Conservation (phyloP, 2,888 invertebrate species). For the Caenorhabditis sp. region DNA sequence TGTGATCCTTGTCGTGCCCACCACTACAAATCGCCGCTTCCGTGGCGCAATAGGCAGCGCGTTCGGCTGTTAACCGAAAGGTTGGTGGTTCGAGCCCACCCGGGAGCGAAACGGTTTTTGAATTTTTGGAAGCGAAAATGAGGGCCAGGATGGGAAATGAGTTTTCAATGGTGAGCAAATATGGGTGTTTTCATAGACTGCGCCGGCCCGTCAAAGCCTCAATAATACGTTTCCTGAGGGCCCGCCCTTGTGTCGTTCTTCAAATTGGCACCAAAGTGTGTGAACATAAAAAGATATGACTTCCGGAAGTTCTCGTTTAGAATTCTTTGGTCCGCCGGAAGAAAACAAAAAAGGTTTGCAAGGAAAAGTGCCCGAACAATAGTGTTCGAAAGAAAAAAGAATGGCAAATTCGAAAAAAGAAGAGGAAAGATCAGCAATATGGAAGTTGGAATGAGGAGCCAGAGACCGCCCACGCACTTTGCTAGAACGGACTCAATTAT, state of each 20-base stretch:
- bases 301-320: constrained; percentile 6
- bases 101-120: constrained; percentile 60
- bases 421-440: neutral
- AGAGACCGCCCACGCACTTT: neutral
- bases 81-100: constrained; percentile 78
- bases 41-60: constrained; percentile 74
- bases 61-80: constrained; percentile 79
- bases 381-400: constrained; percentile 12
- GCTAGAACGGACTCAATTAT: neutral
- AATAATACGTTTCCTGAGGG: neutral
- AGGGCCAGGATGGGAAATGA: neutral
- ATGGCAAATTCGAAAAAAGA: constrained; percentile 3
- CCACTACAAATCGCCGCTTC: constrained; percentile 31
- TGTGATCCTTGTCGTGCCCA: neutral
- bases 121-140: neutral
- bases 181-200: constrained; percentile 9
- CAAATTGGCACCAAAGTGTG: neutral
- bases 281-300: neutral
- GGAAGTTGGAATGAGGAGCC: neutral
- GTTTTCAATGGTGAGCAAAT: constrained; percentile 9
- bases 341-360: neutral
- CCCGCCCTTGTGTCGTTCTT: neutral
- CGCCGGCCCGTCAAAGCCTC: neutral
- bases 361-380: neutral
- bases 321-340: neutral